Base-by-base conservation (phyloP, 2,113 vertebrate species). In the Pyrgilauda ruficollis region DNA sequence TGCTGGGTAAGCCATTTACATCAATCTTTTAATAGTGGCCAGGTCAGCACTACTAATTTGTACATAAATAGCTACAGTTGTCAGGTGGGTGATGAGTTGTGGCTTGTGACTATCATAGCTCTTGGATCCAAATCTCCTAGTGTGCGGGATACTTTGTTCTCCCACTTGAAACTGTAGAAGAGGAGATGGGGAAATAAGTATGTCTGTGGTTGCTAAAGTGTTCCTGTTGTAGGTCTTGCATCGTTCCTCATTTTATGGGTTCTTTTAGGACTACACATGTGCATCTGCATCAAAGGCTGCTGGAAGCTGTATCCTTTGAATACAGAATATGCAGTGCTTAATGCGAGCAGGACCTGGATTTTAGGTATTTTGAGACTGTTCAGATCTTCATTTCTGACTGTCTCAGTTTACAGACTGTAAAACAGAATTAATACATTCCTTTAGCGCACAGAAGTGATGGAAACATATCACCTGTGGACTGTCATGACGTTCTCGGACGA, bases 31-130 rank as follows among this genome's bases (percentile, higher is more conserved):
- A 88, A 89, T 81, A 92, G 89, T 72, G 80, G 56, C 95, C 89
- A 92, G 96, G 89, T 94, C 94, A 93, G 91, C 94, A 63, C 86
- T 93, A 41, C 91, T 94, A 78, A 95, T 95, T 89, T 89, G 89
- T 96, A 92, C 83, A 14, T 90, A 96, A 97, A 97, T 92, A 96
- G 94, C 73, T 93, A n/a, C 86, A 84, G 64, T 94, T 93, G 91
- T 94, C 86, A 90, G 94, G 86, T 92, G 52, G 76, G 83, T 93
- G 94, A 91, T 93, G 95, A 94, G 80, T 72, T 96, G 95, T 93
- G 90, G 92, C 92, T 95, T 97, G 76, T 90, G 83, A 78, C 76
- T 75, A 52, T 92, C 94, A 44, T 43, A 86, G 86, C 83, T 90
- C 83, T 94, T 93, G 70, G 89, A 96, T 92, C 61, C 33, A 37